Evolutionary conservation across 2,797 vertebrate species (phyloP), one percentile per base, ranked within the genome.

Genomic region (Phoebastria nigripes): DNA sequence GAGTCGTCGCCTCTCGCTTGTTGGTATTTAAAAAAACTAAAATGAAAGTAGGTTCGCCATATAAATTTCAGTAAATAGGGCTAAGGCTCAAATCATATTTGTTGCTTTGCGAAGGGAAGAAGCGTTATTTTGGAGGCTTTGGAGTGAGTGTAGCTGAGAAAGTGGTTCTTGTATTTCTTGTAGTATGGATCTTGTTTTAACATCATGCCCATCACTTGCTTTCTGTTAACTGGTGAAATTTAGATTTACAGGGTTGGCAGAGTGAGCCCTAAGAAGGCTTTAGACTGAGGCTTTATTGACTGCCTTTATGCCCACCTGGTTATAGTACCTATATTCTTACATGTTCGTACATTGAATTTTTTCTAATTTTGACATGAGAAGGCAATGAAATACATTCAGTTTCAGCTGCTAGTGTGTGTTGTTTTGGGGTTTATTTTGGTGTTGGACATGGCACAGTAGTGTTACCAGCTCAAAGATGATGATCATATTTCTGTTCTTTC

Each of bases 1-100:
- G 6, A 44, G 17, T 49, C 0, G 0, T 19, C 4, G 24, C 21
- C 20, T 71, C 58, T 89, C 0, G 0, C 11, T 33, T 54, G 15
- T 16, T 77, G 29, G 3, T 49, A 7, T 54, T 85, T 18, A 24
- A 62, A 54, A 52, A 82, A 58, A 55, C 28, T 6, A 6, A 65
- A n/a, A 17, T 2, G 1, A 6, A 31, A 76, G 21, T 37, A 29
- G 41, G 8, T 76, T 89, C 89, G 5, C 24, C 24, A 9, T 3
- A 0, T 10, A 15, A 49, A 12, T 74, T 77, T 52, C n/a, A 39
- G 29, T 51, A 54, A 65, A 72, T 12, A 17, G 0, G 4, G 22
- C 63, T 22, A 83, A n/a, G 63, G 8, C 26, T 82, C 19, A 47
- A 59, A 20, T 71, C 2, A 1, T 2, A 4, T 51, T 84, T 70